phyloP scores from a whole-genome alignment of 2,888 invertebrate species.

The Meteorus cinctellus region DNA sequence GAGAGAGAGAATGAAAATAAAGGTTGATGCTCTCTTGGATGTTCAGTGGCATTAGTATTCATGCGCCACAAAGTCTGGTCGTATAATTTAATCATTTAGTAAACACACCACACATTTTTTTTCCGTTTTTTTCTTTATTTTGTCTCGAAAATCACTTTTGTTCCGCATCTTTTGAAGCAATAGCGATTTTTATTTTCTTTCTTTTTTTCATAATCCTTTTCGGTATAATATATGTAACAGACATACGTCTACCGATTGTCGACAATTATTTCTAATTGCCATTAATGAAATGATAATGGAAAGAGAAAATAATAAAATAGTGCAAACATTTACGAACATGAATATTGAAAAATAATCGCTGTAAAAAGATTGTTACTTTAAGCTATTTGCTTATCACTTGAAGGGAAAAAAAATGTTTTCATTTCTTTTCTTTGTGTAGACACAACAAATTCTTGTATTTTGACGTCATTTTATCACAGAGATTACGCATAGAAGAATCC shows the following conservation, averaged over 20 bases:
- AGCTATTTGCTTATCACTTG: neutral
- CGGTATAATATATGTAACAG: neutral
- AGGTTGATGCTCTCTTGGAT: conserved; percentile 47
- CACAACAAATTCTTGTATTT: neutral
- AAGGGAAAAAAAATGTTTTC: neutral
- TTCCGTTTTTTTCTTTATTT: conserved; percentile 10
- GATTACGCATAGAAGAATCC: neutral
- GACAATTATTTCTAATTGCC: conserved; percentile 1
- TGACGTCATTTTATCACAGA: neutral
- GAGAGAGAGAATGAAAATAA: conserved; percentile 38
- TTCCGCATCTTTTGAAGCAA: neutral
- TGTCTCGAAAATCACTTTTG: conserved; percentile 29
- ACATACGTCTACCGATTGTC: conserved; percentile 10
- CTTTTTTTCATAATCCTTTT: neutral
- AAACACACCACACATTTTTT: conserved; percentile 23
- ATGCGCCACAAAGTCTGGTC: conserved; percentile 45
- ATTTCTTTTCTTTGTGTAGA: neutral
- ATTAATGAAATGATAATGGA: neutral
- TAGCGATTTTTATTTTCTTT: neutral
- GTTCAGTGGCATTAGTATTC: conserved; percentile 46
- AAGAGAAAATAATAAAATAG: neutral
- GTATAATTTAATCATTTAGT: conserved; percentile 40
- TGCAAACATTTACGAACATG: neutral
- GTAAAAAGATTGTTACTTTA: neutral
- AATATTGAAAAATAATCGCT: neutral